These are phyloP conservation scores for Coilia nasus DNA, from an alignment of 2,797 vertebrate species.

Conservation along the genomic window DNA sequence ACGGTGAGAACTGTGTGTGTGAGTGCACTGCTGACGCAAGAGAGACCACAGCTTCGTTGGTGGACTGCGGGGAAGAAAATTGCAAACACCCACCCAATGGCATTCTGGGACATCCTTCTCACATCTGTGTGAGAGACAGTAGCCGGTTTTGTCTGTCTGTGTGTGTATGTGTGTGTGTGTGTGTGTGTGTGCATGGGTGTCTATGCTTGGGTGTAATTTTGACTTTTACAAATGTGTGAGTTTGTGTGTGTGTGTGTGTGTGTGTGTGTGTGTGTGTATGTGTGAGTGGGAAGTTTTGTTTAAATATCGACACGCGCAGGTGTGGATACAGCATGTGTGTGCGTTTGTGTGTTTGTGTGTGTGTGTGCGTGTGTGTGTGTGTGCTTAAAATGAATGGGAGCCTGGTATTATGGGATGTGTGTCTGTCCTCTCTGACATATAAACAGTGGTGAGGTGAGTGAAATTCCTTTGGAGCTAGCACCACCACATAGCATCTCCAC, in stretches of 20 bases:
- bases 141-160: background rate
- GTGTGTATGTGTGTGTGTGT: background rate
- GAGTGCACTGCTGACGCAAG: background rate
- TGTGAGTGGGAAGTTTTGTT: background rate
- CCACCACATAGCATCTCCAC: background rate
- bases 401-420: background rate
- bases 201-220: too few species aligned
- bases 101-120: background rate
- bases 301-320: background rate
- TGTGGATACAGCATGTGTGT: background rate
- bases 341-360: background rate
- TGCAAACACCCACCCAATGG: background rate
- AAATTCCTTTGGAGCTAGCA: constrained; percentile 7
- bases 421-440: background rate
- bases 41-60: background rate
- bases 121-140: background rate
- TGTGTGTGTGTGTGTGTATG: background rate
- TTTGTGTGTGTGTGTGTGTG: background rate
- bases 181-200: background rate
- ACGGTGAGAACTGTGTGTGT: background rate
- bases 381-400: background rate
- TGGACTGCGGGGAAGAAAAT: background rate
- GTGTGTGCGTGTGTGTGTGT: background rate
- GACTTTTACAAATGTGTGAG: background rate
- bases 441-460: constrained; percentile 9